Percentiles rank a stretch among this genome's conserved stretches.
phyloP scores from a whole-genome alignment of 1,140 invertebrate species.

The Tetragnatha versicolor region DNA sequence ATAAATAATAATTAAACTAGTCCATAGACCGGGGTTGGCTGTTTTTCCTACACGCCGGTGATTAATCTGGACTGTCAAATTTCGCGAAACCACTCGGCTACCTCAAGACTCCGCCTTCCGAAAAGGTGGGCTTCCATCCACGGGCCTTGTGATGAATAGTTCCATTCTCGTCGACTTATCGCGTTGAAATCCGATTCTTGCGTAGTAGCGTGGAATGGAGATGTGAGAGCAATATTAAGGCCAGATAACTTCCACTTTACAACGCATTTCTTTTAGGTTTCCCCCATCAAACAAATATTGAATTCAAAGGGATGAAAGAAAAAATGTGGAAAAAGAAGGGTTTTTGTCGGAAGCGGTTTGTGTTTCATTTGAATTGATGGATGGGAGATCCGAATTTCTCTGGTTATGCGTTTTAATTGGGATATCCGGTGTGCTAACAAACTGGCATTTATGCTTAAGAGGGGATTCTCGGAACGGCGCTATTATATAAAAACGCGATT shows the following conservation, averaged over 20 bases:
- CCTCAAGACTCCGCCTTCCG: constrained; percentile 45
- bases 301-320: too few species aligned
- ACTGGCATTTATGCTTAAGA: too few species aligned
- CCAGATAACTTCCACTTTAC: neutral
- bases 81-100: constrained; percentile 48
- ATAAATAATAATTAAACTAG: constrained; percentile 52
- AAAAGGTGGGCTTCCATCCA: constrained; percentile 31
- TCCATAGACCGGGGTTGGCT: constrained; percentile 5
- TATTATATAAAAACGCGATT: too few species aligned
- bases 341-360: too few species aligned
- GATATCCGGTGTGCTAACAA: too few species aligned
- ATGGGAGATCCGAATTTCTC: too few species aligned
- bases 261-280: neutral
- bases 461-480: too few species aligned
- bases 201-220: too few species aligned
- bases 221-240: constrained; percentile 1
- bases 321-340: too few species aligned
- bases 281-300: too few species aligned
- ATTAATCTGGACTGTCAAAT: constrained; percentile 51
- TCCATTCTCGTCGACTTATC: constrained; percentile 25
- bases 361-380: too few species aligned
- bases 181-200: constrained; percentile 10
- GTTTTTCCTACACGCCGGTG: constrained; percentile 8
- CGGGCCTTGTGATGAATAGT: constrained; percentile 26
- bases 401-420: too few species aligned